Base-by-base conservation (phyloP, 2,888 invertebrate genomes). In the Pardosa pseudoannulata region DNA sequence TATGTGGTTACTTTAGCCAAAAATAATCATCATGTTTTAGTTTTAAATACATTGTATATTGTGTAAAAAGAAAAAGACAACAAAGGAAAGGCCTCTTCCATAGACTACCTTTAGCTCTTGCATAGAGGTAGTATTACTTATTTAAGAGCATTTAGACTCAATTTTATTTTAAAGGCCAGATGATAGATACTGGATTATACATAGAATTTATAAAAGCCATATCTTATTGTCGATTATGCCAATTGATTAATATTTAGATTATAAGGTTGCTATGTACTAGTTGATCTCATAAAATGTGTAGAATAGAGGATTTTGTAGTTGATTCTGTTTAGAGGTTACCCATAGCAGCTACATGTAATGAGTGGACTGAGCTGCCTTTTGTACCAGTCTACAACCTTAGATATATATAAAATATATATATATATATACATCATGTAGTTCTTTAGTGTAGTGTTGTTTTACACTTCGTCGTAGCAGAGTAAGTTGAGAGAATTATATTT, bases 21-120 rank as follows among this genome's bases (percentile, higher is more conserved):
- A 94, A 98, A 98, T 94, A 98, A 98, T 93, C 98, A 98, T 93
- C 97, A 98, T 93, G 98, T 98, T 91, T 95, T 98, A 93, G 97
- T 98, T 92, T 94, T 98, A 93, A 96, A 97, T 93, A 97, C 96
- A 90, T 94, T 97, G 91, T 96, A 96, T 93, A 96, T 96, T 94
- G 78, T 88, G 87, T 88, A 76, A 88, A 74, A 27, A 29, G 23
- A 23, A 56, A 56, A 32, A 67, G 23, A n/a, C n/a, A n/a, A n/a
- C n/a, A n/a, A n/a, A n/a, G n/a, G n/a, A n/a, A n/a, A n/a, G 76
- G 74, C 76, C 79, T 76, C 80, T 87, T 87, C 76, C 87, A 76
- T 70, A 67, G 78, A 79, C 85, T 85, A 86, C 87, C 87, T 87
- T 67, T 71, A 80, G 75, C 75, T 75, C n/a, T 86, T 86, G 79